Evolutionary conservation across 2,888 invertebrate species (phyloP).

Genomic region (Euclidia mi): DNA sequence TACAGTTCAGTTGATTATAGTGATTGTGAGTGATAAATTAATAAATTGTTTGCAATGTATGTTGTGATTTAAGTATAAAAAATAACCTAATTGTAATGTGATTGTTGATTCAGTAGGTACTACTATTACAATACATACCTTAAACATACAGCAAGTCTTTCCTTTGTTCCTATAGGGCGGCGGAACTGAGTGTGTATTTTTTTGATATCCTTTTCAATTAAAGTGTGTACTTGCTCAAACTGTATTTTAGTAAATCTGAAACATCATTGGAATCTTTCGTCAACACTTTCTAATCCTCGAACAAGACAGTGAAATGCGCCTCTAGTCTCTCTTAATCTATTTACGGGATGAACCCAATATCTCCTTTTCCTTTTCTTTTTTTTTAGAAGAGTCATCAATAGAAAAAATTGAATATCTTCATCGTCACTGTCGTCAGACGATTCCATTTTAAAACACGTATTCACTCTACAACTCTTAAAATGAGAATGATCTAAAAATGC

Average conservation of each 20-base stretch:
- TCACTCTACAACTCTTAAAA: too few relatives aligned
- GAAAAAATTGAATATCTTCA: too few relatives aligned
- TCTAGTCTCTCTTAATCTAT: conserved; percentile 20
- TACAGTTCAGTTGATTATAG: conserved; percentile 2
- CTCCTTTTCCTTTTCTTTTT: conserved; percentile 16
- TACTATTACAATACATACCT: too few relatives aligned
- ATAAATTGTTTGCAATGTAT: too few relatives aligned
- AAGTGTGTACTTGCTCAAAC: background rate
- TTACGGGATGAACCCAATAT: conserved; percentile 28
- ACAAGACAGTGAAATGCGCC: conserved; percentile 30
- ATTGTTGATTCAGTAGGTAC: background rate
- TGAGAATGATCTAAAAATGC: too few relatives aligned
- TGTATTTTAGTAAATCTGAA: conserved; percentile 1
- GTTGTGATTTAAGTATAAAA: too few relatives aligned
- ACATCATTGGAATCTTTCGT: conserved; percentile 4
- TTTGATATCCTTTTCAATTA: conserved; percentile 15
- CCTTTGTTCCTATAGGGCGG: conserved; percentile 33
- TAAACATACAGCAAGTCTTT: conserved; percentile 27
- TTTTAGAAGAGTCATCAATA: too few relatives aligned
- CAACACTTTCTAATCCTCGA: conserved; percentile 30
- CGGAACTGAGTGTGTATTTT: conserved; percentile 29
- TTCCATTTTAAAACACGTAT: too few relatives aligned
- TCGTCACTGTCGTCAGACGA: too few relatives aligned
- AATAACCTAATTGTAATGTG: background rate
- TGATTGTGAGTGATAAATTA: background rate